phyloP scores from a whole-genome alignment of 2,888 invertebrate genomes.

The Drosophila aldrichi region DNA sequence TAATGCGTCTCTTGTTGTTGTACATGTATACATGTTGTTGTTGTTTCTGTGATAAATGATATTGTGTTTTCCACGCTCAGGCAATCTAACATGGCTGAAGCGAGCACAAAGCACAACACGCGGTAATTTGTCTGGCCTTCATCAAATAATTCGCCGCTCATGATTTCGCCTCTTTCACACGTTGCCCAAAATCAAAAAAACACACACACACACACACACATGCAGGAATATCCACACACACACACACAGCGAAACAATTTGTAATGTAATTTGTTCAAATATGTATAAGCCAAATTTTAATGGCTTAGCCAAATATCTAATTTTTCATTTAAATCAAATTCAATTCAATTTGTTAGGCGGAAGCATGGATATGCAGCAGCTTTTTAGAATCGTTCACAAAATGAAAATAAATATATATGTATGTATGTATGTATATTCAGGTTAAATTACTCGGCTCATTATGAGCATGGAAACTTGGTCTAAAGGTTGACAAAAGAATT shows the following conservation, averaged over 20 bases:
- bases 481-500: too few relatives aligned
- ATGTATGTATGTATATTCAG: too few relatives aligned
- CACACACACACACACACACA: background rate
- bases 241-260: constrained; percentile 25
- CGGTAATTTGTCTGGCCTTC: constrained; percentile 67
- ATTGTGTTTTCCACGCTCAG: constrained; percentile 39
- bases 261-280: constrained; percentile 33
- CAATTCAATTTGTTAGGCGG: background rate
- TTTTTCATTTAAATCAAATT: background rate
- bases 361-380: background rate
- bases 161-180: constrained; percentile 19
- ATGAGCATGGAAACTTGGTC: too few relatives aligned
- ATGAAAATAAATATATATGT: background rate
- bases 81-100: constrained; percentile 32
- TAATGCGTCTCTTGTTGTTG: constrained; percentile 56
- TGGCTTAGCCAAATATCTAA: background rate
- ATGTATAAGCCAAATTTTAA: constrained; percentile 11
- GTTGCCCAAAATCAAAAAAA: constrained; percentile 14
- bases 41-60: constrained; percentile 70
- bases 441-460: background rate
- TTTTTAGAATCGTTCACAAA: background rate
- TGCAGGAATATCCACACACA: background rate
- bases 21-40: constrained; percentile 25
- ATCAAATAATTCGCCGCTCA: constrained; percentile 39
- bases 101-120: constrained; percentile 22